Base-by-base conservation (phyloP, 64 coral and sea anemone genomes). In the Cladopsammia gracilis region DNA sequence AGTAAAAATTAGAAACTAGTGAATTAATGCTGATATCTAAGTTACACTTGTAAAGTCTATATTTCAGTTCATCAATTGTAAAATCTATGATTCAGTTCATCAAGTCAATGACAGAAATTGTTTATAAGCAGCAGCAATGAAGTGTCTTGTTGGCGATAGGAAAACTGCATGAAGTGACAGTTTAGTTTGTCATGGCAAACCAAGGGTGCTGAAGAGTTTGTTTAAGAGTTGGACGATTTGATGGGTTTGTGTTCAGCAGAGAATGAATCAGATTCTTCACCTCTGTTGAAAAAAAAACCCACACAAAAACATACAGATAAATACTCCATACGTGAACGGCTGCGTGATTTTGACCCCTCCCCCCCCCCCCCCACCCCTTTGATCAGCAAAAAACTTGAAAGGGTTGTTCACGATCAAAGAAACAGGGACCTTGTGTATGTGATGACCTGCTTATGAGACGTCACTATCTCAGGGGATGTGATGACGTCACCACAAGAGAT, bases 221-320 rank as follows among this genome's bases (percentile, higher is more conserved):
- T 64, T 48, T 18, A 12, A 82, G 59, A 10, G 58, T 82, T 62
- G 59, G 59, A 10, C 79, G 79, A 64, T 82, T 82, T 34, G 6
- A 7, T 19, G 79, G 79, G 19, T 18, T 64, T 16, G 43, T 48
- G 59, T 82, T 64, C 26, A 65, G 79, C 58, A 65, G 34, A 7
- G 79, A 82, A 19, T 64, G 9, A 8, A 82, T 82, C 15, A 82
- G 34, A 15, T 64, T 47, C 42, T 82, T 82, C 10, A 11, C 58
- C 13, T 82, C 79, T 82, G 79, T 82, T 82, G 16, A 82, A 64
- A 45, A 16, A 43, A 46, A 82, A 82, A 48, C n/a, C n/a, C n/a
- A n/a, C n/a, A n/a, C 7, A 64, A 16, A 12, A 6, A 16, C 10
- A 82, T 6, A 18, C 2, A 14, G 24, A n/a, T 57, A 13, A 15